Evolutionary conservation across 53 echinoderm and acorn worm genomes (phyloP), one percentile per base, ranked within the genome.

Genomic region (Echinarachnius parma): DNA sequence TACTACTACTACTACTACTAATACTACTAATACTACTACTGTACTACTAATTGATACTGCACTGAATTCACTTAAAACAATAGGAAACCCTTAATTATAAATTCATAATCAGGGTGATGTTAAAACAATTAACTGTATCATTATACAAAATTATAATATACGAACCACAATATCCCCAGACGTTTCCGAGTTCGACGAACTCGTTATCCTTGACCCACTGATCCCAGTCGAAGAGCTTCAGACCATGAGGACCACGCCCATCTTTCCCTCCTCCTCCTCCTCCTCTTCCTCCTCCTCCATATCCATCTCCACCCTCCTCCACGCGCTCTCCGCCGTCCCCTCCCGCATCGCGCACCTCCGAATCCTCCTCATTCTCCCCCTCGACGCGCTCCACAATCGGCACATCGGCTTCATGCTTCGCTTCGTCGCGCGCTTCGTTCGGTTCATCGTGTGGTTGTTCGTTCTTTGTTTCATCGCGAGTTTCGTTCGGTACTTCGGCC

Each of bases 141-240:
- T n/a, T n/a, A n/a, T n/a, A n/a, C n/a, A n/a, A n/a, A n/a, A n/a
- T n/a, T n/a, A n/a, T n/a, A n/a, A 25, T 62, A 30, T 54, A 84
- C 96, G 85, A 77, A 96, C 96, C 96, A 56, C 96, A 96, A 61
- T 91, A 84, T 15, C 76, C 84, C 90, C 90, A 96, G 16, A 91
- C 64, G 44, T 70, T 84, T 16, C 96, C 96, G 5, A 96, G 63
- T 24, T 79, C 84, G 42, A 96, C 89, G 46, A 84, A 82, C 20
- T 79, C 52, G 31, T 88, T 84, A 3, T 84, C 82, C 31, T 76
- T 61, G 15, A 96, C 80, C 96, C 96, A 96, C 34, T 75, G 33
- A 28, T 91, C 88, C 96, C 96, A 96, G 30, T 96, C 88, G 72
- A 91, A 85, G 15, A 54, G 54, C 19, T 83, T 82, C 10, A 88